These are phyloP conservation scores for Rhagium mordax DNA, from an alignment of 2,888 invertebrate species.

Conservation along the genomic window DNA sequence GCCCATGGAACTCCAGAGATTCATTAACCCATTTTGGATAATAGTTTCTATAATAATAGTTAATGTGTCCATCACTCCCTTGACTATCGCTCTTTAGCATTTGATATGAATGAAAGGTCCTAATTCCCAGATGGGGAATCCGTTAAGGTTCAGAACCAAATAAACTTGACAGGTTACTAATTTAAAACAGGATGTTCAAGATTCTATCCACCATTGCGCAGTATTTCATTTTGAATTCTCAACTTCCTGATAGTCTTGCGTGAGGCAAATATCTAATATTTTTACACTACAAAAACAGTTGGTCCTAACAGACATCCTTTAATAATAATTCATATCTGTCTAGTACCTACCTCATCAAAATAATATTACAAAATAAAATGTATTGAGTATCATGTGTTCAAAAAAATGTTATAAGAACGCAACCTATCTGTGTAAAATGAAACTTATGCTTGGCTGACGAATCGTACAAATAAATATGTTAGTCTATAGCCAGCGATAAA, in stretches of 20 bases:
- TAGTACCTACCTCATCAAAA: background rate
- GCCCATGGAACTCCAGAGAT: background rate
- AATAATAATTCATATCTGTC: background rate
- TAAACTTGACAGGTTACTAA: conserved; percentile 8
- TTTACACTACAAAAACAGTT: background rate
- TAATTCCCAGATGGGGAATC: background rate
- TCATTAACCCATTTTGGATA: background rate
- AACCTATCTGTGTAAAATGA: no score
- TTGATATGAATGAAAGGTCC: background rate
- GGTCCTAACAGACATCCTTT: background rate
- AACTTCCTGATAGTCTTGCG: background rate
- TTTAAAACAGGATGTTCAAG: background rate
- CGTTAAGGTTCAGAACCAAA: background rate
- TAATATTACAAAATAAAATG: no score
- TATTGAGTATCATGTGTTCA: no score
- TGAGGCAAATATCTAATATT: background rate
- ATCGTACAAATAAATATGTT: no score
- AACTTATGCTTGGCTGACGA: no score
- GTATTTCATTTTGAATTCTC: background rate
- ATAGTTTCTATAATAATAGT: background rate
- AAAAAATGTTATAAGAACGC: no score
- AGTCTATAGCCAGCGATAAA: no score
- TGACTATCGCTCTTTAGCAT: background rate
- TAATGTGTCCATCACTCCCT: conserved; percentile 15
- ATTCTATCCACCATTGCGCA: background rate